Evolutionary conservation across 1,140 invertebrate species (phyloP).

Genomic region (Listronotus oregonensis): DNA sequence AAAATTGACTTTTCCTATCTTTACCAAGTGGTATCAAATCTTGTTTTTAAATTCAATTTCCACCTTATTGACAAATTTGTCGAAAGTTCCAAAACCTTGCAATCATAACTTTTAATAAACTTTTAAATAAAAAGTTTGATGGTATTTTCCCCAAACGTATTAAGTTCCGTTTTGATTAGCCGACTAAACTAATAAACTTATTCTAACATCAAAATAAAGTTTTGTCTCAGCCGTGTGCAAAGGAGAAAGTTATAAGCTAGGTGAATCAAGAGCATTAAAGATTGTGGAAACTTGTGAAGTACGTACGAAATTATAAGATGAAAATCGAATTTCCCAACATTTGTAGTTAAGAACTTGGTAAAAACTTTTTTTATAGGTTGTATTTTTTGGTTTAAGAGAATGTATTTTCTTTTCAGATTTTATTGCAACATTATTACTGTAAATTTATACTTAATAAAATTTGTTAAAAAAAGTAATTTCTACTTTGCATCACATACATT

Average conservation of each 20-base stretch:
- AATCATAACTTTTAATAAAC: background rate
- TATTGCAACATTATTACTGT: no score
- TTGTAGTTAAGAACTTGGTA: conserved; percentile 15
- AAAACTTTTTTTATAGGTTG: conserved; percentile 24
- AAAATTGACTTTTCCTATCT: no score
- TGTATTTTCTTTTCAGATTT: no score
- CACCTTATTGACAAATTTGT: no score
- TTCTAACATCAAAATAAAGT: conserved; percentile 24
- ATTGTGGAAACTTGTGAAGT: conserved; percentile 25
- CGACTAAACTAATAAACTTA: conserved; percentile 28
- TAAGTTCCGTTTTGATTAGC: conserved; percentile 27
- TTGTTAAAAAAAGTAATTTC: no score
- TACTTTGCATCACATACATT: no score
- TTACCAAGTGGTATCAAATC: no score
- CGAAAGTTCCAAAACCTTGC: background rate
- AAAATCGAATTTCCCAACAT: conserved; percentile 25
- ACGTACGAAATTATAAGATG: conserved; percentile 25
- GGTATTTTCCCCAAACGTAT: conserved; percentile 14
- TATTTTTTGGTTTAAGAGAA: no score
- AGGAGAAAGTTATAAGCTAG: conserved; percentile 30
- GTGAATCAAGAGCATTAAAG: conserved; percentile 29
- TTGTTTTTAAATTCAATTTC: no score
- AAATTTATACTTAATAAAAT: no score
- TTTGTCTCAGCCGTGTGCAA: conserved; percentile 18
- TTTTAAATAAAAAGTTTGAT: conserved; percentile 5